A percentile compares a stretch with the other conserved stretches of the same genome.
Conservation (phyloP, 2,888 invertebrate genomes). For the Agrochola lota region DNA sequence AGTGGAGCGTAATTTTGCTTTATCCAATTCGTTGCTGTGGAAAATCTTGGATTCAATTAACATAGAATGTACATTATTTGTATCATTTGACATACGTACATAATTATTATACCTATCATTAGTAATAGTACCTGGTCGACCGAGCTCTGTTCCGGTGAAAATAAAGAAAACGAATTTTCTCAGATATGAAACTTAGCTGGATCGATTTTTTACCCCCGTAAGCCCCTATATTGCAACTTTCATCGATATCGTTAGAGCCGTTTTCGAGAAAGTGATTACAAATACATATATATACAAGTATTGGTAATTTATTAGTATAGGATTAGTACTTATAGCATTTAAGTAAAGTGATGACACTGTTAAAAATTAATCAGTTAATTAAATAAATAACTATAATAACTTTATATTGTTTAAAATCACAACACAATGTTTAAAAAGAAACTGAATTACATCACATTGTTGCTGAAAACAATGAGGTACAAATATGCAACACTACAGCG, state of each 20-base stretch:
- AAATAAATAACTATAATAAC: not conserved
- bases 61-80: not conserved
- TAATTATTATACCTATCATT: not conserved
- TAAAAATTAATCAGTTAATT: not conserved
- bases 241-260: too few relatives aligned
- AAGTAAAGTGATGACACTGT: not conserved
- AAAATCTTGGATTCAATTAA: conserved; percentile 1
- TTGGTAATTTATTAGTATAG: too few relatives aligned
- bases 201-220: too few relatives aligned
- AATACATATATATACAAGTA: too few relatives aligned
- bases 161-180: too few relatives aligned
- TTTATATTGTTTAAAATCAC: conserved; percentile 11
- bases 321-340: not conserved
- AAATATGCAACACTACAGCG: conserved; percentile 36
- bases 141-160: too few relatives aligned
- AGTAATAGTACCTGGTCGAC: not conserved
- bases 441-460: conserved; percentile 25
- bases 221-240: too few relatives aligned
- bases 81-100: not conserved
- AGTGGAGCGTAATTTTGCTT: conserved; percentile 13
- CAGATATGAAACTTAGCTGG: too few relatives aligned
- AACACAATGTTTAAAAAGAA: conserved; percentile 12
- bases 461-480: conserved; percentile 34
- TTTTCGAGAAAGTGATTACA: too few relatives aligned
- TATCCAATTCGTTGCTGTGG: conserved; percentile 3